Evolutionary conservation across 2,113 vertebrate species (phyloP), one percentile per base, ranked within the genome.

Genomic region (Nycticebus coucang): DNA sequence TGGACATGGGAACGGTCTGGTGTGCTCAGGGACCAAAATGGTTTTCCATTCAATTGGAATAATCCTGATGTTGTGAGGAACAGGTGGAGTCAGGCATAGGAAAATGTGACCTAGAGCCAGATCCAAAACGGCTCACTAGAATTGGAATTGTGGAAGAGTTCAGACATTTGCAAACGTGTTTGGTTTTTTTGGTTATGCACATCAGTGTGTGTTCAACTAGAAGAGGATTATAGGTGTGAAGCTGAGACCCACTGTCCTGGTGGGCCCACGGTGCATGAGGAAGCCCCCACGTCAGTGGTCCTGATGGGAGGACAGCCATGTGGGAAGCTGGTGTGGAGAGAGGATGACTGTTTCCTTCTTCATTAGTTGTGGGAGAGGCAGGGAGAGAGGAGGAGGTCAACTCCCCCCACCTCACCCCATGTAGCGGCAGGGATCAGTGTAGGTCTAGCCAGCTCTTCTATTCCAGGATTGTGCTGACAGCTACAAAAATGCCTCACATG

Each of bases 401-500:
- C 45, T 50, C 8, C 45, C 45, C 45, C 7, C 45, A 50, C 10
- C n/a, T 41, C 41, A 41, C 41, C 22, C 28, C 2, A 15, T 1
- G 1, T 3, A 93, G 26, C 19, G 18, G 5, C 5, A 26, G 28
- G 74, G 9, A 55, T 28, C 7, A 15, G 30, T 3, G 2, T 8
- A 41, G 2, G 9, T 68, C n/a, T 26, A 19, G 30, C 35, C 53
- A 33, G 17, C 7, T 87, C 62, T 35, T 83, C 24, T 0, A 2
- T 22, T 64, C 11, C 15, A 3, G 64, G 33, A 28, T 78, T 41
- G 68, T 33, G 64, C 45, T 9, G 85, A 94, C 90, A 81, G 75
- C 60, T 80, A 91, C 80, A 87, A 95, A 89, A 96, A 96, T 87
- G 87, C 41, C 71, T 74, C n/a, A 1, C 2, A 7, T 5, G 81